Evolutionary conservation across 2,888 invertebrate species (phyloP), one percentile per base, ranked within the genome.

Genomic region (Heteromyza rotundicornis): DNA sequence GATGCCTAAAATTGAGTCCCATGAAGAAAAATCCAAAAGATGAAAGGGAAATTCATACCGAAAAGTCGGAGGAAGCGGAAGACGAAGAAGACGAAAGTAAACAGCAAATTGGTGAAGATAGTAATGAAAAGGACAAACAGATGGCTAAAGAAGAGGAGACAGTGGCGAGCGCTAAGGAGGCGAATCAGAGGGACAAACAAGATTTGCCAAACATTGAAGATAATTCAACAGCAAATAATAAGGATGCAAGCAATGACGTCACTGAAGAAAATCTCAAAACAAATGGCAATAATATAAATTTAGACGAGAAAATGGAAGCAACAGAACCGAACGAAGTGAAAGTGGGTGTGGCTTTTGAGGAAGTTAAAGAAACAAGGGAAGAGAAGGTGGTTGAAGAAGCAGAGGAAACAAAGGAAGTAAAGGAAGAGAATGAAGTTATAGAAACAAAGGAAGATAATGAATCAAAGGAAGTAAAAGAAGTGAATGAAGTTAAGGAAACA

Each of bases 1-100:
- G 83, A 16, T 84, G 84, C 66, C 74, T 84, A 2, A 82, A 84
- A 66, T 72, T 84, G 5, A 84, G 81, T 70, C 80, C 83, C 1
- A 75, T 77, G 16, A 80, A 79, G 61, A 72, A 72, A 58, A 63
- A 67, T 47, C 54, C 71, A 53, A 74, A 74, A 59, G 67, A 57
- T 8, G 76, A 74, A 57, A 49, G n/a, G n/a, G n/a, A n/a, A n/a
- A n/a, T n/a, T n/a, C n/a, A n/a, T n/a, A n/a, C n/a, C n/a, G 32
- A 56, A 36, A 19, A 20, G 5, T 1, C 32, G 32, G 36, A 53
- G 2, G 27, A 56, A 27, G 7, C 2, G 12, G 51, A 8, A 5
- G 36, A 57, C 10, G 40, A 40, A n/a, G 12, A 40, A 40, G 47
- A 47, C 2, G 40, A n/a, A 40, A 40, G 16, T n/a, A n/a, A n/a